Conservation (phyloP, 2,888 invertebrate genomes). For the Epicampocera succincta region DNA sequence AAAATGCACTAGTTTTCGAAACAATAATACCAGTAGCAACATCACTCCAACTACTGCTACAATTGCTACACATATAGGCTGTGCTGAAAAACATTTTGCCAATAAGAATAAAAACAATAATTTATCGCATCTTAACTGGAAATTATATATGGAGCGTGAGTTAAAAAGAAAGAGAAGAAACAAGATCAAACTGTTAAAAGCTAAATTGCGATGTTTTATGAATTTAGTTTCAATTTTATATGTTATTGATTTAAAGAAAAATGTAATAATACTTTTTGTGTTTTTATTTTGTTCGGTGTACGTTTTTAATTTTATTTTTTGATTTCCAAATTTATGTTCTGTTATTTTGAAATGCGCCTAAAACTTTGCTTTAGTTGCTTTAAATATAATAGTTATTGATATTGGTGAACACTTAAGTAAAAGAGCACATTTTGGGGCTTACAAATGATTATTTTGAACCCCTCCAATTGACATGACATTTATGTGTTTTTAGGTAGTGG, state of each 20-base stretch:
- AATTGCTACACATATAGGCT: background rate
- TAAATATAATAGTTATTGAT: no score
- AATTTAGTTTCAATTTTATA: slow-evolving; percentile 47
- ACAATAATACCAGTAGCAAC: slow-evolving; percentile 8
- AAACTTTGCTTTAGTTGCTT: slow-evolving; percentile 20
- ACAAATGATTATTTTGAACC: no score
- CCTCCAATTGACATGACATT: no score
- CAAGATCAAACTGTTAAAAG: background rate
- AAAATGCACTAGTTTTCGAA: slow-evolving; percentile 42
- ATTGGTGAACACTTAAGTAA: no score
- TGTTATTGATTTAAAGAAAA: slow-evolving; percentile 9
- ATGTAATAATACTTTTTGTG: slow-evolving; percentile 24
- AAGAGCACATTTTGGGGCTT: no score
- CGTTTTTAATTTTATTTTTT: slow-evolving; percentile 51
- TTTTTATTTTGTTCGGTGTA: slow-evolving; percentile 73
- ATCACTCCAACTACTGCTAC: background rate
- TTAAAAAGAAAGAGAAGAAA: slow-evolving; percentile 11
- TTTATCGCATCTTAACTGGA: slow-evolving; percentile 72
- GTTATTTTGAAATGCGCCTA: slow-evolving; percentile 8
- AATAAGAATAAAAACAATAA: slow-evolving; percentile 45
- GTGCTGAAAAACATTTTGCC: slow-evolving; percentile 15
- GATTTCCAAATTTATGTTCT: no score
- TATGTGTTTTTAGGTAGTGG: no score
- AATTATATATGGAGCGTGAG: slow-evolving; percentile 79
- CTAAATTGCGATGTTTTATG: slow-evolving; percentile 56